A percentile compares a stretch with the other conserved stretches of the same genome.
phyloP scores from a whole-genome alignment of 2,888 invertebrate genomes.

The Osmoderma eremita region DNA sequence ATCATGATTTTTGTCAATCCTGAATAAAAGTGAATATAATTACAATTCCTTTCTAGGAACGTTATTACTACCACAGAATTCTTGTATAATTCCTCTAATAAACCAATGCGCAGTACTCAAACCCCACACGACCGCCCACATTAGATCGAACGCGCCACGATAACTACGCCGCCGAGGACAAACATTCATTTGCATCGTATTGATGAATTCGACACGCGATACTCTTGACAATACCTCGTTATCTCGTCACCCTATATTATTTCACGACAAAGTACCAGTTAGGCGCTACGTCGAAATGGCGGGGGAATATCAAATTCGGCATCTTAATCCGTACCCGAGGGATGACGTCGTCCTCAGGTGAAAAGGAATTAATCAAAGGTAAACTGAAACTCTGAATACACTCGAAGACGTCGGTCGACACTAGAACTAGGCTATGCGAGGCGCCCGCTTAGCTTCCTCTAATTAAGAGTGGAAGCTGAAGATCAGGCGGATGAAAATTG shows the following conservation, averaged over 20 bases:
- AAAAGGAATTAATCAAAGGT: slow-evolving; percentile 37
- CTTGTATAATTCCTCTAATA: not conserved
- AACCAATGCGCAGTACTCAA: not conserved
- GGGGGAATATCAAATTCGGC: slow-evolving; percentile 34
- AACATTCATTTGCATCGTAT: slow-evolving; percentile 28
- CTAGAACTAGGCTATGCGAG: not conserved
- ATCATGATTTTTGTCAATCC: too few species aligned
- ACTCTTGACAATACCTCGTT: slow-evolving; percentile 31
- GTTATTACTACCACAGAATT: too few species aligned
- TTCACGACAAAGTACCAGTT: slow-evolving; percentile 29
- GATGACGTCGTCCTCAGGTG: slow-evolving; percentile 25
- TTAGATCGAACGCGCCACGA: slow-evolving; percentile 15
- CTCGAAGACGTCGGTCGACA: not conserved
- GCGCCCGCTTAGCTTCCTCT: slow-evolving; percentile 16
- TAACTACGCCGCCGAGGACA: slow-evolving; percentile 11
- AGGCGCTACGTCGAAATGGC: slow-evolving; percentile 15
- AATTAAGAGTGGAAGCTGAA: slow-evolving; percentile 16
- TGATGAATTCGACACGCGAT: slow-evolving; percentile 26
- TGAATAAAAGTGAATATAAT: too few species aligned
- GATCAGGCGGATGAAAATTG: slow-evolving; percentile 13
- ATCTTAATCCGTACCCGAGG: slow-evolving; percentile 31
- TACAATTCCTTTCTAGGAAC: too few species aligned
- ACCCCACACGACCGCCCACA: slow-evolving; percentile 1
- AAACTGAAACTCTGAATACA: slow-evolving; percentile 32
- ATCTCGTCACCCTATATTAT: slow-evolving; percentile 14